Evolutionary conservation across 2,888 invertebrate species (phyloP).

Genomic region (Drosophila merina): DNA sequence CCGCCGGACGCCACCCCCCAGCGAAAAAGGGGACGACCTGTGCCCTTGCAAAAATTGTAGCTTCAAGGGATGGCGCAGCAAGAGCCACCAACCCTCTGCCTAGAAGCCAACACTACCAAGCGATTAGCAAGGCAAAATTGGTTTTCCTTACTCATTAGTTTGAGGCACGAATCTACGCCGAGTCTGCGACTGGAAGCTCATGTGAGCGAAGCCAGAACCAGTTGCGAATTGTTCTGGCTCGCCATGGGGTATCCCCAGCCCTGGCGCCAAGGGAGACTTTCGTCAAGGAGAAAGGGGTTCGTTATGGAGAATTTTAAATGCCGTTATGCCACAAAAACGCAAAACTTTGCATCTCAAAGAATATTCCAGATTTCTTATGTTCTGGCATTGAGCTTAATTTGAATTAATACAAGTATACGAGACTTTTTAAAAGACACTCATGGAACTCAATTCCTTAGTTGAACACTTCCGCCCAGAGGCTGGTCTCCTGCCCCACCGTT

Average conservation of each 20-base stretch:
- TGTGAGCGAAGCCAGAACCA: conserved; percentile 38
- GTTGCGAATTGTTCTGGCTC: conserved; percentile 59
- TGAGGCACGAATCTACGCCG: conserved; percentile 68
- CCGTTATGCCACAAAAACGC: too few species aligned
- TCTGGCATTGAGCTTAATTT: conserved; percentile 52
- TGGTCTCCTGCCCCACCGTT: neutral
- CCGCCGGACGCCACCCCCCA: conserved; percentile 16
- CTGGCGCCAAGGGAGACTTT: neutral
- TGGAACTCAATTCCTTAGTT: conserved; percentile 36
- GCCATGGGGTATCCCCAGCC: neutral
- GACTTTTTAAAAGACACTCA: conserved; percentile 35
- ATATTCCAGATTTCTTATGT: neutral
- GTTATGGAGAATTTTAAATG: too few species aligned
- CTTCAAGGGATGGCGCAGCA: conserved; percentile 63
- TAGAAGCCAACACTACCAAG: conserved; percentile 79
- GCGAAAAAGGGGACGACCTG: conserved; percentile 78
- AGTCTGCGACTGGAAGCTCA: conserved; percentile 1
- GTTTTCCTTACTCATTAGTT: conserved; percentile 83
- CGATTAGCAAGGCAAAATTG: conserved; percentile 77
- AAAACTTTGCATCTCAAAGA: too few species aligned
- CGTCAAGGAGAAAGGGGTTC: neutral
- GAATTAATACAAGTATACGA: conserved; percentile 43
- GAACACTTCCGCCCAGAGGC: conserved; percentile 42
- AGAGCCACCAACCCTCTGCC: conserved; percentile 58
- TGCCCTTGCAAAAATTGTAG: conserved; percentile 81